Conservation (phyloP, 1,140 invertebrate species). For the Teleogryllus occipitalis region DNA sequence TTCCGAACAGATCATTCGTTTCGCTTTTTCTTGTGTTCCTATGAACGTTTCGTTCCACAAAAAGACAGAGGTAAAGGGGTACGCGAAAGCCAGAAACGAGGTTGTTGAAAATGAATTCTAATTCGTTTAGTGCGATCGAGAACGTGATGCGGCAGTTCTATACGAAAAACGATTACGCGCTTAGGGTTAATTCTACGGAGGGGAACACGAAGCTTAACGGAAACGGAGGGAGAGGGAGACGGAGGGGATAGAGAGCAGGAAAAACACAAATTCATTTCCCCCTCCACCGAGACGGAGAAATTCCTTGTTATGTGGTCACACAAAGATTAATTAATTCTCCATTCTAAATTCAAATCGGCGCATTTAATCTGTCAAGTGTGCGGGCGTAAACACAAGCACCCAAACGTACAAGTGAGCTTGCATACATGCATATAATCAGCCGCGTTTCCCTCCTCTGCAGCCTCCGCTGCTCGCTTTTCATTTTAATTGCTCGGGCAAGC, state of each 20-base stretch:
- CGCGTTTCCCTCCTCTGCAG: neutral
- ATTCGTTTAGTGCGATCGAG: neutral
- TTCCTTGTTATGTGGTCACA: slow-evolving; percentile 13
- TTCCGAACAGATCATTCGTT: no score
- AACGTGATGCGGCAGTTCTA: neutral
- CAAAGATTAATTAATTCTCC: slow-evolving; percentile 24
- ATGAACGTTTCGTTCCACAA: no score
- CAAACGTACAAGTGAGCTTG: slow-evolving; percentile 1
- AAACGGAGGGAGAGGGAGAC: neutral
- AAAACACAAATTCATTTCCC: neutral
- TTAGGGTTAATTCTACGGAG: neutral
- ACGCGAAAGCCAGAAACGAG: neutral
- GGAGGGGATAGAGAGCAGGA: neutral
- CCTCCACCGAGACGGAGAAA: neutral
- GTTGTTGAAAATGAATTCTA: slow-evolving; percentile 5
- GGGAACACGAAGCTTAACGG: neutral
- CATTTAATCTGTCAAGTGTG: slow-evolving; percentile 15
- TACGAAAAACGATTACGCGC: slow-evolving; percentile 3
- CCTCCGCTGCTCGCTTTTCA: neutral
- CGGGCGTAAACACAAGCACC: neutral
- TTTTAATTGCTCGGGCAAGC: slow-evolving; percentile 14
- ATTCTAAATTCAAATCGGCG: slow-evolving; percentile 23
- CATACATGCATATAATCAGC: neutral
- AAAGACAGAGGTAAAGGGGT: no score
- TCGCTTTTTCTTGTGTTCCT: no score